These are phyloP conservation scores for Drosophila pachea DNA, from an alignment of 1,140 invertebrate genomes.

Conservation along the genomic window DNA sequence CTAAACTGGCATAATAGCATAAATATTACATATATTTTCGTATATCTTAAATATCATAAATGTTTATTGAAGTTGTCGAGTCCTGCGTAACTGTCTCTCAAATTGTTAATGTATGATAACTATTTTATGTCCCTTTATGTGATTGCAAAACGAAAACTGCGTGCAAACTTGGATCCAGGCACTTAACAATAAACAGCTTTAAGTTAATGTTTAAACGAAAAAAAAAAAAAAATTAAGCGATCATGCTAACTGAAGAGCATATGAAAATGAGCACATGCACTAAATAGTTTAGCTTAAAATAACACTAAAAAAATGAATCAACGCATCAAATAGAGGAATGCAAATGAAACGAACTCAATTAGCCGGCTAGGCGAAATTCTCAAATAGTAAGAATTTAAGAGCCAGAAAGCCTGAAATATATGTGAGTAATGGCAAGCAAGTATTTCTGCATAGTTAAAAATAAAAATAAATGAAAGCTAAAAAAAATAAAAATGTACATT, in stretches of 20 bases:
- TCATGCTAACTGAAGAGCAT: constrained; percentile 58
- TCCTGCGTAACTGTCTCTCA: constrained; percentile 54
- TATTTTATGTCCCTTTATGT: constrained; percentile 61
- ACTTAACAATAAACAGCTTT: constrained; percentile 63
- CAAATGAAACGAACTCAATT: constrained; percentile 46
- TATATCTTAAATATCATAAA: constrained; percentile 52
- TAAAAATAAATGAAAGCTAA: constrained; percentile 50
- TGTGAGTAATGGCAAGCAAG: constrained; percentile 28
- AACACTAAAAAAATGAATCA: constrained; percentile 29
- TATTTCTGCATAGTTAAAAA: constrained; percentile 45
- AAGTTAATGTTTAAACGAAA: constrained; percentile 63
- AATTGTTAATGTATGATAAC: constrained; percentile 50
- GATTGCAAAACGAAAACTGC: constrained; percentile 52
- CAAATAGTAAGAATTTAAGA: constrained; percentile 39
- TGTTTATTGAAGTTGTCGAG: constrained; percentile 60
- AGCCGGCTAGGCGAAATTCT: constrained; percentile 45
- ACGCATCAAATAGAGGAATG: constrained; percentile 4
- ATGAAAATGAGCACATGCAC: constrained; percentile 60
- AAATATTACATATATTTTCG: constrained; percentile 58
- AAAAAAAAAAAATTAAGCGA: constrained; percentile 32
- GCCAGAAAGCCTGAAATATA: constrained; percentile 23
- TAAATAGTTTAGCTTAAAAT: constrained; percentile 69
- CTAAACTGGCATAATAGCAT: constrained; percentile 10
- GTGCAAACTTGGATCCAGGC: constrained; percentile 28
- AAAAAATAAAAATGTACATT: constrained; percentile 55